phyloP scores from a whole-genome alignment of 2,888 invertebrate genomes.

The Sarcophaga rosellei region DNA sequence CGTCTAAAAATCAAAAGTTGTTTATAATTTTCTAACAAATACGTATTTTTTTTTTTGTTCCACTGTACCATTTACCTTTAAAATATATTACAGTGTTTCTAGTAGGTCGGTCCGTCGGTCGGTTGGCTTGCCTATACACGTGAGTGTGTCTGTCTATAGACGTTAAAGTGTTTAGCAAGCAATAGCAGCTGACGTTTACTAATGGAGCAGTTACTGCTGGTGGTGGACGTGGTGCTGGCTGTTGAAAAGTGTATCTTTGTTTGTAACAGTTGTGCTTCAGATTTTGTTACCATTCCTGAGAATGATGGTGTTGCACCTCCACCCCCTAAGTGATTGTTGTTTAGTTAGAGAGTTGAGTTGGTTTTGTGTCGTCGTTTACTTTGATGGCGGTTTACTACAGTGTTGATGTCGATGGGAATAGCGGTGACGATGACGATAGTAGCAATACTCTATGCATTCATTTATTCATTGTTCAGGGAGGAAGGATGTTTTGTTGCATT shows the following conservation, averaged over 20 bases:
- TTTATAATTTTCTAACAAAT: too few species aligned
- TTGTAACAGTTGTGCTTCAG: not conserved
- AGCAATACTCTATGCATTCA: not conserved
- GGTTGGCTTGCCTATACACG: not conserved
- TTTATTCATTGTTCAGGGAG: not conserved
- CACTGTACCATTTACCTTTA: not conserved
- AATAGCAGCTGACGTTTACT: constrained; percentile 45
- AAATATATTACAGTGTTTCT: not conserved
- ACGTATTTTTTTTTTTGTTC: not conserved
- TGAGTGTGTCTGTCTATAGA: not conserved
- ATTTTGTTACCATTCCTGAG: not conserved
- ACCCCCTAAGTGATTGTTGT: constrained; percentile 34
- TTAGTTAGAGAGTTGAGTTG: constrained; percentile 9
- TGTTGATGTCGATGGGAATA: not conserved
- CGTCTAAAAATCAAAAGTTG: too few species aligned
- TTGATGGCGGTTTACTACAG: not conserved
- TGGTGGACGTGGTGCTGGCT: not conserved
- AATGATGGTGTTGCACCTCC: constrained; percentile 12
- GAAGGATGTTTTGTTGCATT: not conserved
- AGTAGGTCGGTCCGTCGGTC: too few species aligned
- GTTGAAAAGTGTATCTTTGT: not conserved
- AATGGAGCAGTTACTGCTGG: constrained; percentile 17
- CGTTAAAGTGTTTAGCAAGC: constrained; percentile 33
- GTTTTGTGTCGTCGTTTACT: constrained; percentile 1
- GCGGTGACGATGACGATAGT: not conserved